Conservation (phyloP, 1,140 invertebrate species). For the Meloidogyne floridensis region DNA sequence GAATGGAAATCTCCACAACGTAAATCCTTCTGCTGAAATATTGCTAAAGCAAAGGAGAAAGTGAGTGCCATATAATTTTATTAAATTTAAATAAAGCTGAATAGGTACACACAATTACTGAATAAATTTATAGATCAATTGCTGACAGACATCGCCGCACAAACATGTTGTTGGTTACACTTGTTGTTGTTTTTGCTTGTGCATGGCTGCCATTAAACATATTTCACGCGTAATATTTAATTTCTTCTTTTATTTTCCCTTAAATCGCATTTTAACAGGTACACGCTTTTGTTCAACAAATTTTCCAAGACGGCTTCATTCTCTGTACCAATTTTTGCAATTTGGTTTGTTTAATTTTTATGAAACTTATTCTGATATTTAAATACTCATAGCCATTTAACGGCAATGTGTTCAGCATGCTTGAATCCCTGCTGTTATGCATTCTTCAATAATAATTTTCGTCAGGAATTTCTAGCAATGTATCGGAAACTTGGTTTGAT, state of each 20-base stretch:
- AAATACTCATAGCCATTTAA: constrained; percentile 49
- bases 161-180: constrained; percentile 69
- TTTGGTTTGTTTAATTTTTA: constrained; percentile 49
- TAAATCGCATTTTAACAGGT: too few relatives aligned
- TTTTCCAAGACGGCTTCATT: constrained; percentile 52
- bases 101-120: not conserved
- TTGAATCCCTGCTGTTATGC: constrained; percentile 62
- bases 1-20: not conserved
- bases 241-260: too few relatives aligned
- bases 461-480: constrained; percentile 56
- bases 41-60: not conserved
- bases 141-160: constrained; percentile 70
- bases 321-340: constrained; percentile 68
- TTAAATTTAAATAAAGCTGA: too few relatives aligned
- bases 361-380: too few relatives aligned
- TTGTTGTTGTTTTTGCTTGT: constrained; percentile 66
- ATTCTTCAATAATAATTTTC: constrained; percentile 64
- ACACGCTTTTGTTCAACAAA: constrained; percentile 61
- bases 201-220: constrained; percentile 71
- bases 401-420: constrained; percentile 59
- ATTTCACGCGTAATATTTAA: constrained; percentile 63
- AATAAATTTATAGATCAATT: constrained; percentile 50
- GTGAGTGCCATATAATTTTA: not conserved
- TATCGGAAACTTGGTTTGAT: constrained; percentile 52
- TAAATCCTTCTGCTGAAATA: not conserved